Base-by-base conservation (phyloP, 2,888 invertebrate species). In the Drosophila paracracens region DNA sequence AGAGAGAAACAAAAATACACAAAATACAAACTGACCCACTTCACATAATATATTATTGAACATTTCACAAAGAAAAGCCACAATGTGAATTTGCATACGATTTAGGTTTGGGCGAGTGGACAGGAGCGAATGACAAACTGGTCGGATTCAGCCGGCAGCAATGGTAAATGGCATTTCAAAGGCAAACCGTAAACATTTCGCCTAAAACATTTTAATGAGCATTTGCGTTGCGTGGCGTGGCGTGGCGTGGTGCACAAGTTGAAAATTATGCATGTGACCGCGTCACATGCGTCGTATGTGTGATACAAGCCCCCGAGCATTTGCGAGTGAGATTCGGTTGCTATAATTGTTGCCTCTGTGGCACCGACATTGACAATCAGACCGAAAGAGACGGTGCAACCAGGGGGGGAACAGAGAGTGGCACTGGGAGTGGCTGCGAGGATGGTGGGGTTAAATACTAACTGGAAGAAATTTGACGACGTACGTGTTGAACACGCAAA, bases 171-270 rank as follows among this genome's bases (percentile, higher is more conserved):
- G 51, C 87, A 87, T 80, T 86, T 76, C 82, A 79, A 84, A 84
- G 74, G 72, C 76, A 78, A 79, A 76, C 83, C 79, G 50, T 81
- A 71, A 75, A 76, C 76, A 86, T 88, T 82, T 70, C 74, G 76
- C 71, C 83, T 74, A 76, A 79, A 84, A 81, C 74, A 85, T 85
- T 87, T 85, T 82, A 85, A 87, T 88, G 83, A 85, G 83, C 82
- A 82, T 76, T 86, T 81, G 74, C 62, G 46, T 61, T 46, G 57
- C 36, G 29, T 8, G 6, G 29, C 46, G 8, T 16, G 16, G n/a
- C 25, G 25, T n/a, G 18, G 38, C 46, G 16, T 16, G 27, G 31
- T 36, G 48, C 33, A 36, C 6, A 27, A 27, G 21, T 25, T n/a
- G 58, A 69, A 70, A 70, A 78, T 77, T 85, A 85, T 87, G 82